These are phyloP conservation scores for Acleris cristana DNA, from an alignment of 2,888 invertebrate species.

Conservation along the genomic window DNA sequence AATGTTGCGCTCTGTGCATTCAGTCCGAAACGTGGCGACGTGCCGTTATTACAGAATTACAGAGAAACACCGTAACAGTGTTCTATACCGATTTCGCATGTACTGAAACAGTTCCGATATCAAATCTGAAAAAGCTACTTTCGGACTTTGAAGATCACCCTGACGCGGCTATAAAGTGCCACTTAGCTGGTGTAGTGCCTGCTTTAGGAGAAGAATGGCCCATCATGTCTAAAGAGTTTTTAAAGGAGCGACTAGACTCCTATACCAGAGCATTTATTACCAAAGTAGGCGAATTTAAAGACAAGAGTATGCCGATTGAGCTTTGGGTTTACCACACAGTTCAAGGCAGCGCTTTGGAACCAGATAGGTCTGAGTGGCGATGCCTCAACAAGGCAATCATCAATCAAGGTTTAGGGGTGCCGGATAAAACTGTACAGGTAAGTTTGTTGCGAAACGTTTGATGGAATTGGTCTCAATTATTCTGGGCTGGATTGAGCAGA, in stretches of 20 bases:
- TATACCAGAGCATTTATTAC: slow-evolving; percentile 65
- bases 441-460: background rate
- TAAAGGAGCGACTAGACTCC: slow-evolving; percentile 64
- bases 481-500: too few species aligned
- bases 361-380: slow-evolving; percentile 75
- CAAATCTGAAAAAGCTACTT: slow-evolving; percentile 72
- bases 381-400: slow-evolving; percentile 84
- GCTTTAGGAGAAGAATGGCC: slow-evolving; percentile 23
- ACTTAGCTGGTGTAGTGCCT: slow-evolving; percentile 80
- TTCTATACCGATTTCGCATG: slow-evolving; percentile 84
- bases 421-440: slow-evolving; percentile 11
- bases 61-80: slow-evolving; percentile 57
- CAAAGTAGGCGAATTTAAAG: slow-evolving; percentile 54
- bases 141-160: slow-evolving; percentile 64
- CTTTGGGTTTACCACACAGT: slow-evolving; percentile 79
- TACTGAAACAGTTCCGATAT: slow-evolving; percentile 57
- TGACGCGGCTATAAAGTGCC: slow-evolving; percentile 81
- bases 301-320: slow-evolving; percentile 67
- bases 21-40: slow-evolving; percentile 82
- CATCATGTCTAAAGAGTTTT: slow-evolving; percentile 59
- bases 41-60: slow-evolving; percentile 51
- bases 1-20: slow-evolving; percentile 53
- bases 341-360: slow-evolving; percentile 82
- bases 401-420: slow-evolving; percentile 49
- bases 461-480: background rate